These are phyloP conservation scores for Formica selysi DNA, from an alignment of 1,140 invertebrate species.

Conservation along the genomic window DNA sequence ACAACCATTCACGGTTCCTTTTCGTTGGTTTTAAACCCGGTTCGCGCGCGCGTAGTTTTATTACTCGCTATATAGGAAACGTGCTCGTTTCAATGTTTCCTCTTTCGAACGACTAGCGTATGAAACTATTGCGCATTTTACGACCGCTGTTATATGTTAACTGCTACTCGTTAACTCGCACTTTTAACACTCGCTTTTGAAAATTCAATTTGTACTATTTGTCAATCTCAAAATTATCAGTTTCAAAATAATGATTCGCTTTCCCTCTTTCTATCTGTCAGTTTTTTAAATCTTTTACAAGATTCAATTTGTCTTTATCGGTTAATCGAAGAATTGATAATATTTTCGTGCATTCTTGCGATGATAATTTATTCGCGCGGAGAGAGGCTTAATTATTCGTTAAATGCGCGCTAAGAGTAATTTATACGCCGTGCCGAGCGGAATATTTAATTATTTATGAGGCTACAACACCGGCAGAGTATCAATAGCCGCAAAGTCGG, in stretches of 20 bases:
- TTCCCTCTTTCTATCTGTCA: no score
- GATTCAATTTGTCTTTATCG: neutral
- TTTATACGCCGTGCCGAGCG: slow-evolving; percentile 42
- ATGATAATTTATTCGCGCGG: slow-evolving; percentile 38
- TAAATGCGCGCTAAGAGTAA: slow-evolving; percentile 55
- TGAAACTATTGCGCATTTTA: slow-evolving; percentile 6
- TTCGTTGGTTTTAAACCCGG: slow-evolving; percentile 27
- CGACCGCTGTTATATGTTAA: slow-evolving; percentile 21
- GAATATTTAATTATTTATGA: slow-evolving; percentile 62
- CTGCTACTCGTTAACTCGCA: slow-evolving; percentile 26
- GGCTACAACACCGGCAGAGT: neutral
- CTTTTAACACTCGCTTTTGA: slow-evolving; percentile 15
- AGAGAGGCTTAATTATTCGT: slow-evolving; percentile 58
- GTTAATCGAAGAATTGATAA: neutral
- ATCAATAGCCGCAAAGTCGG: slow-evolving; percentile 20
- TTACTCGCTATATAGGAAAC: neutral
- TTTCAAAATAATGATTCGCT: neutral
- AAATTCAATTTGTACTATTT: slow-evolving; percentile 44
- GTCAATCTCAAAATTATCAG: neutral
- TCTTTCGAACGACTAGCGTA: slow-evolving; percentile 1
- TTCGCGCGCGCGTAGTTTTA: slow-evolving; percentile 33
- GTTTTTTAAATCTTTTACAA: neutral
- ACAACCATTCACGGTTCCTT: slow-evolving; percentile 41
- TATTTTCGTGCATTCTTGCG: neutral
- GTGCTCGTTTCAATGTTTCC: slow-evolving; percentile 44